Conservation (phyloP, 2,113 vertebrate species). For the Rhizomys pruinosus region DNA sequence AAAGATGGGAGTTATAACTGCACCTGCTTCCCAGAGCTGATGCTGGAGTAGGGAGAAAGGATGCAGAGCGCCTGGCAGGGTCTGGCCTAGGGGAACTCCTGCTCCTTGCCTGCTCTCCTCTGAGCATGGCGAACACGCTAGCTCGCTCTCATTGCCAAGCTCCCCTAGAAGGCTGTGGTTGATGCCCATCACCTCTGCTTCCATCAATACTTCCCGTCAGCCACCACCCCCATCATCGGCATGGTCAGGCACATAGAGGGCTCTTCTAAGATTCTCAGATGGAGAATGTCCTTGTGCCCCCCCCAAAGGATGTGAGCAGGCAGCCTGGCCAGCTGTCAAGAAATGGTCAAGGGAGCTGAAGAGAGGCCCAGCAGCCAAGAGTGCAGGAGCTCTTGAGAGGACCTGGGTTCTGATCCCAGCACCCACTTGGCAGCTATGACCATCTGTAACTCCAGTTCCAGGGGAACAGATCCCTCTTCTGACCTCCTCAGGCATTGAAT, state of each 20-base stretch:
- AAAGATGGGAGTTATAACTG: neutral
- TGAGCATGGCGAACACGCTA: neutral
- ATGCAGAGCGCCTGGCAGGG: neutral
- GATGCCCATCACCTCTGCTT: neutral
- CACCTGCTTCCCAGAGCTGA: neutral
- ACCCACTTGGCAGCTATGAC: no score
- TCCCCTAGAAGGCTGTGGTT: neutral
- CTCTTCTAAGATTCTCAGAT: neutral
- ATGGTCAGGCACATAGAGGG: neutral
- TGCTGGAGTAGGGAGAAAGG: neutral
- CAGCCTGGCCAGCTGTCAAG: neutral
- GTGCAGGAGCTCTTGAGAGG: no score
- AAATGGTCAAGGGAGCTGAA: neutral
- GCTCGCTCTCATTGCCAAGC: neutral
- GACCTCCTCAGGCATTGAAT: no score
- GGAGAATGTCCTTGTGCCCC: neutral
- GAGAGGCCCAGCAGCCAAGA: no score
- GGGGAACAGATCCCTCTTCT: no score
- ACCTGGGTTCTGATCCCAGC: no score
- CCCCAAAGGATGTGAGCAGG: neutral
- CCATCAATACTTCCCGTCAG: neutral
- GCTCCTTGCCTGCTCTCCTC: neutral
- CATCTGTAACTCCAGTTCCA: no score
- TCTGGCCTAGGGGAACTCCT: neutral
- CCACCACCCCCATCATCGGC: neutral